Evolutionary conservation across 2,888 invertebrate species (phyloP), one percentile per base, ranked within the genome.

Genomic region (Acheta domesticus): DNA sequence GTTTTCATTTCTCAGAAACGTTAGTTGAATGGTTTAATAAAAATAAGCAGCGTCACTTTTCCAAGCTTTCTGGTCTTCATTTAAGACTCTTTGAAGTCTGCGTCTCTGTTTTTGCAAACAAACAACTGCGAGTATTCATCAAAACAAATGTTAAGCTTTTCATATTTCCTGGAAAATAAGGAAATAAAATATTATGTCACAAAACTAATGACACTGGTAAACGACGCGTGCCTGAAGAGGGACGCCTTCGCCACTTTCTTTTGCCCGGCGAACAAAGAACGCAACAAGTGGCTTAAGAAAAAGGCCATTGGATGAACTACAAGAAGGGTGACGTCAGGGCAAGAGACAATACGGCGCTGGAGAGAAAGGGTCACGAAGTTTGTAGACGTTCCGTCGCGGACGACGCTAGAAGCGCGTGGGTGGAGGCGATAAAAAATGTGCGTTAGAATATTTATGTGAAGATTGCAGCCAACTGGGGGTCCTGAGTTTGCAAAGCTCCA

Each of bases 391-490:
- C 62, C 62, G 16, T 62, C 5, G 62, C 14, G 5, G 62, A 11
- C 14, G 12, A 14, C n/a, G 14, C 62, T 8, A 62, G n/a, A 62
- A 3, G 16, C 62, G 8, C n/a, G 62, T 5, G n/a, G 1, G 62
- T 5, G n/a, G 1, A 16, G 62, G n/a, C 62, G n/a, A 62, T 62
- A 62, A 62, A 62, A 11, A 62, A 62, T 62, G 62, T 62, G 62
- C 62, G 62, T 62, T n/a, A n/a, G 12, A 62, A 62, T 62, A 62
- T 62, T 62, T 62, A 62, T 62, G 62, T n/a, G 62, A 62, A 62
- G 62, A 62, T 62, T 62, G n/a, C 62, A n/a, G n/a, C 16, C 14
- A 62, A 62, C 62, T 5, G 36, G 36, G 0, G 36, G 36, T 5
- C 36, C 36, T 36, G 5, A 1, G 36, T 62, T 62, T 11, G 14